These are phyloP conservation scores for Tenrec ecaudatus DNA, from an alignment of 2,113 vertebrate species.

Conservation along the genomic window DNA sequence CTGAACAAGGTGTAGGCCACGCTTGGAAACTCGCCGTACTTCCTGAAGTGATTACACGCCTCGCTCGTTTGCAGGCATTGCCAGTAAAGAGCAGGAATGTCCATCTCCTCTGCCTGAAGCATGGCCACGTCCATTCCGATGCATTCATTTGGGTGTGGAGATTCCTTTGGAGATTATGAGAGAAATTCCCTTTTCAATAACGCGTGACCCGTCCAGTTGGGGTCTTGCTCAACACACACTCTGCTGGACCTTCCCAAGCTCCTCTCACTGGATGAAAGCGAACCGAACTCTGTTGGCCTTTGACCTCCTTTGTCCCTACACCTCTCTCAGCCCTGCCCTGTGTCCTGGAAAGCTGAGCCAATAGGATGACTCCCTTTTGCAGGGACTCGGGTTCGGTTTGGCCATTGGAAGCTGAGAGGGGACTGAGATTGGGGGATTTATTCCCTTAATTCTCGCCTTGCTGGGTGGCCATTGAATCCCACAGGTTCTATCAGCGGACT, in stretches of 20 bases:
- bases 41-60: too few species aligned
- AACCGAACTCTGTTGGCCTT: background rate
- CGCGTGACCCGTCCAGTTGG: background rate
- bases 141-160: background rate
- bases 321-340: background rate
- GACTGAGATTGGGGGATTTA: background rate
- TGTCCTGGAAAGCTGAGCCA: background rate
- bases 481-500: background rate
- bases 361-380: background rate
- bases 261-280: background rate
- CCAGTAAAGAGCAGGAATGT: background rate
- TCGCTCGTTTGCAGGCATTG: background rate
- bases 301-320: background rate
- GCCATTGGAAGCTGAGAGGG: background rate
- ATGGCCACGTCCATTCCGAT: slow-evolving; percentile 6
- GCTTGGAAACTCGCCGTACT: background rate
- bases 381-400: background rate
- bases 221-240: background rate
- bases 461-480: background rate
- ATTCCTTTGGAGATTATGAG: background rate
- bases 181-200: slow-evolving; percentile 5
- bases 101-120: background rate
- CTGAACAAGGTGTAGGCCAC: background rate
- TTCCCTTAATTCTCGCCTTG: background rate
- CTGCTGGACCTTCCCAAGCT: background rate